phyloP scores from a whole-genome alignment of 2,888 invertebrate genomes.

The Mystacides longicornis region DNA sequence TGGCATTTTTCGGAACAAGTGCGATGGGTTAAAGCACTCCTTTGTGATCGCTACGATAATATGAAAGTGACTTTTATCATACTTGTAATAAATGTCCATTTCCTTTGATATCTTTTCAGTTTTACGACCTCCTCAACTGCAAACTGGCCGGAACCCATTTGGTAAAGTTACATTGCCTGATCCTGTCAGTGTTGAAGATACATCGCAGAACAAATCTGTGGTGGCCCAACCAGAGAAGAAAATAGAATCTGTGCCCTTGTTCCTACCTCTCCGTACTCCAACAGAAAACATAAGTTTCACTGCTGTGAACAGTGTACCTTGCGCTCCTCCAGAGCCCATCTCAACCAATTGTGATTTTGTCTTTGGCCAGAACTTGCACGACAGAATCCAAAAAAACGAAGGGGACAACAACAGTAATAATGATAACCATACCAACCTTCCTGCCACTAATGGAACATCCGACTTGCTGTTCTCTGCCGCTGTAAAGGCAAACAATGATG shows the following conservation, averaged over 20 bases:
- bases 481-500: slow-evolving; percentile 48
- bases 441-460: slow-evolving; percentile 52
- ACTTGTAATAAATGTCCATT: background rate
- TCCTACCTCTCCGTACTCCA: slow-evolving; percentile 42
- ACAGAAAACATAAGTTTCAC: slow-evolving; percentile 24
- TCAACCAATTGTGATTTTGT: slow-evolving; percentile 65
- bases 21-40: no score
- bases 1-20: no score
- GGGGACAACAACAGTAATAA: slow-evolving; percentile 37
- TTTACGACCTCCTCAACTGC: slow-evolving; percentile 18
- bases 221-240: slow-evolving; percentile 11
- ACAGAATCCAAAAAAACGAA: slow-evolving; percentile 57
- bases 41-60: no score
- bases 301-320: slow-evolving; percentile 25
- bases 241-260: slow-evolving; percentile 35
- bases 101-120: slow-evolving; percentile 12
- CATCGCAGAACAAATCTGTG: slow-evolving; percentile 2
- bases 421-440: slow-evolving; percentile 35
- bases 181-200: background rate
- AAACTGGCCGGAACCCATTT: slow-evolving; percentile 13
- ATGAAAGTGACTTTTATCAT: no score
- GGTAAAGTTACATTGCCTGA: slow-evolving; percentile 2
- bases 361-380: slow-evolving; percentile 87
- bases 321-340: slow-evolving; percentile 35
- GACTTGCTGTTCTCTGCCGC: slow-evolving; percentile 70